Base-by-base conservation (phyloP, 1,140 invertebrate species). In the Carposina sasakii region DNA sequence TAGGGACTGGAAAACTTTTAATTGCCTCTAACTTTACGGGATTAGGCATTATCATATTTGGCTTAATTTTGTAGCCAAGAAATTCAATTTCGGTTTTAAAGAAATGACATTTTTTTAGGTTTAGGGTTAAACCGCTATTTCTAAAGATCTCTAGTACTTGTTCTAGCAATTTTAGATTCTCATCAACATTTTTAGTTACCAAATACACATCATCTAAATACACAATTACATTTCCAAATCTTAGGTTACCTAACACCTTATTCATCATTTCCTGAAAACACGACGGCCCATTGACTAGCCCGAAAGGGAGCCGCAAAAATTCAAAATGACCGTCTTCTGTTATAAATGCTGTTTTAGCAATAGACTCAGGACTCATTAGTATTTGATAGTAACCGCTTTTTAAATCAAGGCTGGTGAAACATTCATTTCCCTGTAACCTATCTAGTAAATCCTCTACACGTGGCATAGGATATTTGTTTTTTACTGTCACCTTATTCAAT, bases 261-360 rank as follows among this genome's bases (percentile, higher is more conserved):
- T 43, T 43, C 41, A 43, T 43, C 41, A 43, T 43, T 4, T 9
- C 13, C 31, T 19, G 55, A 28, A 62, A 60, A 9, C 42, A 31
- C 0, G 42, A 21, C 1, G 54, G 57, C 3, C 16, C 37, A 39
- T 42, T 50, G 2, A 5, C 13, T 17, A 63, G 26, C 0, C 58
- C 61, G 48, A 65, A 63, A 3, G 59, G 56, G 31, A 60, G 52
- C 12, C 41, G 36, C 9, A 52, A 20, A 36, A 48, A 68, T 36
- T 54, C 41, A 28, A 56, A 87, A 24, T 67, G 60, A 2, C 75
- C 70, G 21, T 59, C 45, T 0, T 54, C 55, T n/a, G 56, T 67
- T 1, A 60, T 49, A 48, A 72, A 72, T 19, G 64, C 49, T 0
- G 60, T 63, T 19, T 61, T 47, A 10, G 54, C 50, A 22, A 64